Evolutionary conservation across 2,113 vertebrate genomes (phyloP).

Genomic region (Cervus canadensis): DNA sequence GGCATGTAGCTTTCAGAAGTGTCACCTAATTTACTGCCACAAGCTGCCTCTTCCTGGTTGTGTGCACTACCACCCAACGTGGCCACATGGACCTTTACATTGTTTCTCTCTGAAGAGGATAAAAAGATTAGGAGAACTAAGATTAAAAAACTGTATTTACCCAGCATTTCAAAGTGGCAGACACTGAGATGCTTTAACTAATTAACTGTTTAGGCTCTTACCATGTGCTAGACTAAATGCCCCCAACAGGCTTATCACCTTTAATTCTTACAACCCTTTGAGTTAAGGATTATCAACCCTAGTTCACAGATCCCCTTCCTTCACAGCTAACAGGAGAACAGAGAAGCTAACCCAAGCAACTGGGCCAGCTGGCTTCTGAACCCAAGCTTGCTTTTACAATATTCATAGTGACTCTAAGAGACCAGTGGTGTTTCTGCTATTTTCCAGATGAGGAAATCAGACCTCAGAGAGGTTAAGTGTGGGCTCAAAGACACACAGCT

Average conservation of each 20-base stretch:
- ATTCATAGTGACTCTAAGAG: background rate
- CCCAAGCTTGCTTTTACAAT: background rate
- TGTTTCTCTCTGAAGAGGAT: background rate
- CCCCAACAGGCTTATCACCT: background rate
- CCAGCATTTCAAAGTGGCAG: background rate
- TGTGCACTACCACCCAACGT: background rate
- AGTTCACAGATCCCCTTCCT: background rate
- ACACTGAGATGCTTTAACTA: background rate
- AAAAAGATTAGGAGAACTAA: background rate
- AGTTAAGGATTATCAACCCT: background rate
- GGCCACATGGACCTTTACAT: background rate
- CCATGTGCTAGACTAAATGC: background rate
- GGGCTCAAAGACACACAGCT: background rate
- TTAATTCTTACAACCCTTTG: background rate
- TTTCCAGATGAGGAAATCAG: background rate
- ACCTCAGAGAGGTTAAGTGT: background rate
- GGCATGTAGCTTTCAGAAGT: background rate
- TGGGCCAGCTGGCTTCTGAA: background rate
- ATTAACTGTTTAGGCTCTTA: background rate
- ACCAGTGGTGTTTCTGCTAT: background rate
- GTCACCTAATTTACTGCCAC: background rate
- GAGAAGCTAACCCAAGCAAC: background rate
- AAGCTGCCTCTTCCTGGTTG: background rate
- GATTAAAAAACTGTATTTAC: background rate
- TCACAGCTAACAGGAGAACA: background rate